Base-by-base conservation (phyloP, 2,113 vertebrate genomes). In the Probosciger aterrimus region DNA sequence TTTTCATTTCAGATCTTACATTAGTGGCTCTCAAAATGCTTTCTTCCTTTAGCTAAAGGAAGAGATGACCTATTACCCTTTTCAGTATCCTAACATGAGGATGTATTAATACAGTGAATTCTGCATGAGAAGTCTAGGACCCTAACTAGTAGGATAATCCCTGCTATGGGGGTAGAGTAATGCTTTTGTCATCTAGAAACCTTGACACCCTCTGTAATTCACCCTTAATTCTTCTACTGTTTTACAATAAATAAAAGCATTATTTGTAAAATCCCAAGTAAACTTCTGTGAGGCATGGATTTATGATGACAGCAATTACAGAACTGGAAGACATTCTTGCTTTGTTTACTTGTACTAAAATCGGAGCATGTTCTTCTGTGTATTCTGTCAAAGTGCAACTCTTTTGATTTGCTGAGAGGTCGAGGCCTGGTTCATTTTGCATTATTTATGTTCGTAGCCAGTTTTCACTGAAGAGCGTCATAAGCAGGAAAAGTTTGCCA, bases 401-500 rank as follows among this genome's bases (percentile, higher is more conserved):
- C 43, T 50, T 78, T 78, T 73, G 57, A 65, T 93, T 84, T 93
- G 43, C 47, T 86, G 1, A 37, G 69, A 9, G 19, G 57, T 85
- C 35, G 52, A 44, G 52, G 35, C 55, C 83, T 62, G 47, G 41
- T 93, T 84, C 6, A 2, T 92, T 62, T 82, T 87, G 47, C 35
- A 44, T 93, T 93, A 89, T 89, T 93, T 92, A 82, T 8, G 3
- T 59, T 91, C 47, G 82, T 96, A 86, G 83, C 69, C 2, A 8
- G 35, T 68, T 89, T 93, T 93, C 84, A 64, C 39, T 84, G 74
- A 62, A 91, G 35, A 82, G 17, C 65, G n/a, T 91, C 81, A 41
- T 39, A 62, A 85, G 35, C 41, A 82, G 62, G 73, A 70, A 76
- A 52, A 73, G 62, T 95, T 92, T 95, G 92, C 86, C 93, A 95